Evolutionary conservation across 2,113 vertebrate genomes (phyloP).

Genomic region (Psettodes erumei): DNA sequence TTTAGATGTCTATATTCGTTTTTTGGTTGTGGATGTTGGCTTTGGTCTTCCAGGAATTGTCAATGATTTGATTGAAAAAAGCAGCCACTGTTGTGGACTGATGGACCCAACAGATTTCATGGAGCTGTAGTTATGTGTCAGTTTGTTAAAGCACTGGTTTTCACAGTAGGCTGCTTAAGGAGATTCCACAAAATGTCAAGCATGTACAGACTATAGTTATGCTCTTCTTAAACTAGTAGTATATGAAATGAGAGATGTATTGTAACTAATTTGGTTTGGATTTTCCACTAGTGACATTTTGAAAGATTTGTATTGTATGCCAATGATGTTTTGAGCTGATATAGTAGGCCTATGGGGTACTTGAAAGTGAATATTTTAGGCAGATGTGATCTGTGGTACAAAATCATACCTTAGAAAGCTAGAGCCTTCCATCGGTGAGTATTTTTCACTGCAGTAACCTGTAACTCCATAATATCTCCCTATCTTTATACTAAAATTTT

Average conservation of each 20-base stretch:
- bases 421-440: background rate
- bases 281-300: background rate
- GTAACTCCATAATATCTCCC: background rate
- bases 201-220: background rate
- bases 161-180: background rate
- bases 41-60: background rate
- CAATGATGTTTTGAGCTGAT: background rate
- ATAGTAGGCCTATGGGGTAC: background rate
- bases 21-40: constrained; percentile 30
- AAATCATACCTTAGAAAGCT: background rate
- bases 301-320: background rate
- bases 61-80: constrained; percentile 19
- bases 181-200: background rate
- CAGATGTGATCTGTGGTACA: background rate
- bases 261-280: background rate
- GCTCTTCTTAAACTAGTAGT: background rate
- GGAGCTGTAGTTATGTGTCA: constrained; percentile 10
- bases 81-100: background rate
- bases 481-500: background rate
- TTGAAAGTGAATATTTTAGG: background rate
- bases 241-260: background rate
- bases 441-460: background rate
- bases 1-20: constrained; percentile 34
- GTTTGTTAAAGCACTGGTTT: constrained; percentile 12
- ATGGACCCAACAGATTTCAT: background rate